phyloP scores from a whole-genome alignment of 2,888 invertebrate species.

The Altica lythri region DNA sequence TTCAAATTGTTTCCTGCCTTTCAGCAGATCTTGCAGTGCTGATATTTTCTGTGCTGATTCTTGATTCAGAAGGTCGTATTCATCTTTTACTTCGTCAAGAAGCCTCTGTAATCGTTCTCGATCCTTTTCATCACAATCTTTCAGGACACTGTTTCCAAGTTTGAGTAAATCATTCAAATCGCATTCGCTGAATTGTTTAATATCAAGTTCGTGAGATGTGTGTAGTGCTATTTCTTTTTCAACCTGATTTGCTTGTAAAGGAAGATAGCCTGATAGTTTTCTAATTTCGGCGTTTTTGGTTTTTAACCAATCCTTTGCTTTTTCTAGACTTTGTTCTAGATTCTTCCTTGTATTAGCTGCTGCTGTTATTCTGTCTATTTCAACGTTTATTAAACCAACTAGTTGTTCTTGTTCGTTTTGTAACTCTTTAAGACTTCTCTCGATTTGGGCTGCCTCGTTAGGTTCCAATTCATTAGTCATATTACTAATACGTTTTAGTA shows the following conservation, averaged over 20 bases:
- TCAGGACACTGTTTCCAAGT: conserved; percentile 75
- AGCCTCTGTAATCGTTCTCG: conserved; percentile 68
- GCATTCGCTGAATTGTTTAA: conserved; percentile 77
- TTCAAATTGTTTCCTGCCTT: conserved; percentile 82
- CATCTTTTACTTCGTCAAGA: conserved; percentile 70
- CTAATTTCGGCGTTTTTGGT: conserved; percentile 75
- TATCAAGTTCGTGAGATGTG: conserved; percentile 75
- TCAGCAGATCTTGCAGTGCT: conserved; percentile 72
- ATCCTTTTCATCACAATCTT: conserved; percentile 79
- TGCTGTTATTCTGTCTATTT: conserved; percentile 72
- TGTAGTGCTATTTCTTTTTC: conserved; percentile 79
- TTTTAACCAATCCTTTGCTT: conserved; percentile 80
- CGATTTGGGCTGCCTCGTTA: conserved; percentile 79
- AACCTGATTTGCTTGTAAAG: conserved; percentile 79
- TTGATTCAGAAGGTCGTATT: conserved; percentile 73
- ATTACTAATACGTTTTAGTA: conserved; percentile 81
- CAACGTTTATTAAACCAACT: conserved; percentile 70
- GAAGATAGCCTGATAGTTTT: conserved; percentile 75
- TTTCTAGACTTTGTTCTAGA: conserved; percentile 78
- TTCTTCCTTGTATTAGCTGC: conserved; percentile 75
- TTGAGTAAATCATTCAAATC: conserved; percentile 76
- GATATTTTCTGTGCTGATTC: conserved; percentile 75
- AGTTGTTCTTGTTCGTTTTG: conserved; percentile 77
- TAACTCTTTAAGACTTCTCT: conserved; percentile 72
- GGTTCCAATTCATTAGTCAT: conserved; percentile 86